phyloP scores from a whole-genome alignment of 2,888 invertebrate genomes.

The Drosophila mimetica region DNA sequence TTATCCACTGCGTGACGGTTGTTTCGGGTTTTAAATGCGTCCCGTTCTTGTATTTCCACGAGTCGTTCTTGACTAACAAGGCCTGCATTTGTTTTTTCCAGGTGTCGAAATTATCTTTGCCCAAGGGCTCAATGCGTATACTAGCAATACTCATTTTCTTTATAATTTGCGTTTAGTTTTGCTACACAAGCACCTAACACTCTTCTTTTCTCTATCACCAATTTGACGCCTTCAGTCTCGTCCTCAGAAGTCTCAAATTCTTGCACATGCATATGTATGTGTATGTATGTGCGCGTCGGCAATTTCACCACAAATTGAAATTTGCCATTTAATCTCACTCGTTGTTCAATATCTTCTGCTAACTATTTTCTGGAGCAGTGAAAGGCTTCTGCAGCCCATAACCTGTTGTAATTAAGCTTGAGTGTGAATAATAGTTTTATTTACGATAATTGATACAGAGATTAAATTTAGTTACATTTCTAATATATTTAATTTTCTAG shows the following conservation, averaged over 20 bases:
- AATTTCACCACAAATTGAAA: slow-evolving; percentile 6
- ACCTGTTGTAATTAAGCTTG: not conserved
- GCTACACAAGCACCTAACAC: slow-evolving; percentile 4
- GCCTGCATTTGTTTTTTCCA: slow-evolving; percentile 13
- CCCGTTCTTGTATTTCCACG: slow-evolving; percentile 1
- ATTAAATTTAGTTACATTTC: no score
- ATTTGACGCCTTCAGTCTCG: not conserved
- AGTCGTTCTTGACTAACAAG: not conserved
- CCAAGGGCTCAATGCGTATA: slow-evolving; percentile 1
- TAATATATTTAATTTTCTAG: no score
- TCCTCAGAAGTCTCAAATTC: not conserved
- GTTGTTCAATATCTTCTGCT: not conserved
- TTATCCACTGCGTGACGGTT: not conserved
- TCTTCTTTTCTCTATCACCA: not conserved
- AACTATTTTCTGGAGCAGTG: slow-evolving; percentile 9
- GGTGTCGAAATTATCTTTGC: slow-evolving; percentile 10
- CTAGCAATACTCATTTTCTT: slow-evolving; percentile 3
- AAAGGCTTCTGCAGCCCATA: slow-evolving; percentile 1
- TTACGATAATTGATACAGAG: no score
- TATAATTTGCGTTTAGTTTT: slow-evolving; percentile 3
- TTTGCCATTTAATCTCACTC: not conserved
- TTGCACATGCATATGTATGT: no score
- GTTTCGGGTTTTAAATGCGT: not conserved
- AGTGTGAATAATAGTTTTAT: not conserved
- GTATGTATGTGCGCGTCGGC: not conserved